Evolutionary conservation across 2,113 vertebrate species (phyloP).

Genomic region (Copsychus sechellarum): DNA sequence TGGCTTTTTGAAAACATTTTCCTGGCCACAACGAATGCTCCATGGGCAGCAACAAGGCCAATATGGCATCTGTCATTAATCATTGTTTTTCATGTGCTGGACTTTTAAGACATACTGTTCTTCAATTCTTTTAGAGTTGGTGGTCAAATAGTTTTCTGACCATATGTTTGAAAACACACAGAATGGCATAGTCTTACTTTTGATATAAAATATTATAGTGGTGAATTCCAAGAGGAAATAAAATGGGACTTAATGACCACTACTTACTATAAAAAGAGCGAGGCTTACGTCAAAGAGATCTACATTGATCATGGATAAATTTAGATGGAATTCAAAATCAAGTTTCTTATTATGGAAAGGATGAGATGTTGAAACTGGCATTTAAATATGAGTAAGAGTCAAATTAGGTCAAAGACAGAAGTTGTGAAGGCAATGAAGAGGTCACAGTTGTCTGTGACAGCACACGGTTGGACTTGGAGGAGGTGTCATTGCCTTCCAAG

Average conservation of each 20-base stretch:
- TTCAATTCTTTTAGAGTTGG: not conserved
- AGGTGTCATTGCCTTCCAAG: not conserved
- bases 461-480: not conserved
- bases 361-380: not conserved
- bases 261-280: not conserved
- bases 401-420: not conserved
- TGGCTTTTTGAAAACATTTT: constrained; percentile 12
- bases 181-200: not conserved
- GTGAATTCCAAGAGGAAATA: not conserved
- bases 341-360: not conserved
- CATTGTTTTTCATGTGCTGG: not conserved
- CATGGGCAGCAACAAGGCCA: not conserved
- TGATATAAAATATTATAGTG: not conserved
- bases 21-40: not conserved
- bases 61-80: not conserved
- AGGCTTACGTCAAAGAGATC: not conserved
- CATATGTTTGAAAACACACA: not conserved
- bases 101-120: not conserved
- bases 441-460: not conserved
- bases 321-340: not conserved
- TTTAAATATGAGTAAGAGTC: not conserved
- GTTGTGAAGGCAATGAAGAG: not conserved
- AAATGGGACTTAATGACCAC: not conserved
- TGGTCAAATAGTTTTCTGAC: not conserved
- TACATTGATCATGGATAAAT: not conserved